Percentiles rank a stretch among this genome's conserved stretches.
These are phyloP conservation scores for Acanthiza pusilla DNA, from an alignment of 2,797 vertebrate genomes.

Conservation along the genomic window DNA sequence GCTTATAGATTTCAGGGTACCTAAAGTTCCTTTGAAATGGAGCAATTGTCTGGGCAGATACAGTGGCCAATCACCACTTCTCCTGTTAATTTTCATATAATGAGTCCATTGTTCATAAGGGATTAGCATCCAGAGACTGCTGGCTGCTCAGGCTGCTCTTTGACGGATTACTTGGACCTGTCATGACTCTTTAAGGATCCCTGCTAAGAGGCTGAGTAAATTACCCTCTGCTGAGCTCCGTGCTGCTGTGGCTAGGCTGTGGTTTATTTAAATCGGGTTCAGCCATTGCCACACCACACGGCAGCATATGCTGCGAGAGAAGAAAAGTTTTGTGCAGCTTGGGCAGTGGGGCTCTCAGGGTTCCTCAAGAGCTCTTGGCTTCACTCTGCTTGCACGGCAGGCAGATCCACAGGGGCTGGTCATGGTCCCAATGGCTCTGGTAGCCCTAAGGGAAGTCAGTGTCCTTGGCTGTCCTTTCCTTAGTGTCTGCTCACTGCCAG, in stretches of 20 bases:
- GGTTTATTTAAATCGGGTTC: constrained; percentile 25
- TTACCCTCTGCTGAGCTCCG: constrained; percentile 44
- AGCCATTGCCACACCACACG: neutral
- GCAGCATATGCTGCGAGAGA: neutral
- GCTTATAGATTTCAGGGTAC: neutral
- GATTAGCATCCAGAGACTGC: constrained; percentile 37
- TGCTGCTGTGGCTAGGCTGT: constrained; percentile 37
- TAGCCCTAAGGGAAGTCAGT: neutral
- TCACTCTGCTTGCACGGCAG: neutral
- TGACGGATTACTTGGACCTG: constrained; percentile 59
- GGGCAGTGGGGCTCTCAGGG: neutral
- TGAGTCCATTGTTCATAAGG: constrained; percentile 24
- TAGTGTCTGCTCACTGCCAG: neutral
- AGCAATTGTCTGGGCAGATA: neutral
- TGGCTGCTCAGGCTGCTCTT: constrained; percentile 36
- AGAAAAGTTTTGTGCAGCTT: neutral
- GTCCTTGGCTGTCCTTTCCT: neutral
- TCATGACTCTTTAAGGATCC: constrained; percentile 54
- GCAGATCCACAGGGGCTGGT: neutral
- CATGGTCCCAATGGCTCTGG: neutral
- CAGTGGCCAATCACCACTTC: constrained; percentile 20
- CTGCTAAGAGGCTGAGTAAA: constrained; percentile 50
- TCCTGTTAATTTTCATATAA: constrained; percentile 56
- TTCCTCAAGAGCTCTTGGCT: neutral
- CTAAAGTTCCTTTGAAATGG: neutral